Evolutionary conservation across 2,113 vertebrate genomes (phyloP).

Genomic region (Puntigrus tetrazona): DNA sequence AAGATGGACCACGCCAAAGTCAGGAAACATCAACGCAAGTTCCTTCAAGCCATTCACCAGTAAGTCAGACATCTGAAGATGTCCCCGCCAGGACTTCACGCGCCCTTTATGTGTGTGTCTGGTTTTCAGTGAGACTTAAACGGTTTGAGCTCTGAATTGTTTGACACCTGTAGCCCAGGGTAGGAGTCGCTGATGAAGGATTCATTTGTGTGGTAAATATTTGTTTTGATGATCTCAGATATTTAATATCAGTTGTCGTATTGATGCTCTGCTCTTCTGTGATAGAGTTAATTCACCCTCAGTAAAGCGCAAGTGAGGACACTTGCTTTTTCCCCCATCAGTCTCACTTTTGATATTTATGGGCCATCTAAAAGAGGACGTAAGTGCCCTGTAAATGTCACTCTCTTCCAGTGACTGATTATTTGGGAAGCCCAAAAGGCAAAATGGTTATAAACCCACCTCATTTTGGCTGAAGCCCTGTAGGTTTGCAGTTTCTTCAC

Average conservation of each 20-base stretch:
- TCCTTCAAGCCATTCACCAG: constrained; percentile 99
- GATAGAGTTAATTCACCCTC: neutral
- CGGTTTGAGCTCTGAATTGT: constrained; percentile 78
- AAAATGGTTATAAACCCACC: constrained; percentile 27
- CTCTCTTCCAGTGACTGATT: constrained; percentile 38
- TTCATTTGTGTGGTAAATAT: neutral
- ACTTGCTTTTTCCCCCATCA: constrained; percentile 23
- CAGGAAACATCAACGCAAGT: constrained; percentile 99
- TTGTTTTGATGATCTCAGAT: neutral
- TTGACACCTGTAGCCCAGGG: constrained; percentile 81
- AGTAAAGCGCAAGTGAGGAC: constrained; percentile 19
- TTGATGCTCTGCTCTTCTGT: neutral
- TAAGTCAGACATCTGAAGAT: constrained; percentile 78
- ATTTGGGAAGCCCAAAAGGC: constrained; percentile 6
- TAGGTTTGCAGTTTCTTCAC: neutral
- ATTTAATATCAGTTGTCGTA: neutral
- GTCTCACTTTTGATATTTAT: constrained; percentile 46
- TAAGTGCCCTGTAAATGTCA: constrained; percentile 52
- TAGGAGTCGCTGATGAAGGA: neutral
- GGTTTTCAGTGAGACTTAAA: constrained; percentile 28
- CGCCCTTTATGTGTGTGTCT: neutral
- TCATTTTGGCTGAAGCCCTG: neutral
- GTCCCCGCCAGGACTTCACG: neutral
- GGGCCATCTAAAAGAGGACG: constrained; percentile 45
- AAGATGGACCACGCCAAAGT: constrained; percentile 99